Conservation (phyloP, 2,888 invertebrate species). For the Iselma pallidipennis region DNA sequence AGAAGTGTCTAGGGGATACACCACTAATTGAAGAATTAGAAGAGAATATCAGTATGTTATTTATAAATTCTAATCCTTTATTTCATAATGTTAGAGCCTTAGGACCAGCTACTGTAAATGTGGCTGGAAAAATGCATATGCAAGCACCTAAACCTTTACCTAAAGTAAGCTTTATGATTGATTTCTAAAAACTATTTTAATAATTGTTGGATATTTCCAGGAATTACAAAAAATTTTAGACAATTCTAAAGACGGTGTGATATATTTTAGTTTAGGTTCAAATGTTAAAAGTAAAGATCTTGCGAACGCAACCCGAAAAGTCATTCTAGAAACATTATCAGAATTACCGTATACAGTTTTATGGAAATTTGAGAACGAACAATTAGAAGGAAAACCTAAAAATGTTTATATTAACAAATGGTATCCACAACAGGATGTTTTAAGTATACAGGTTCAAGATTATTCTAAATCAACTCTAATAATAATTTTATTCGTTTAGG, state of each 20-base stretch:
- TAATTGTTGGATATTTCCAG: not conserved
- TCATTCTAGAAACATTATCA: not conserved
- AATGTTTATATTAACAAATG: conserved; percentile 53
- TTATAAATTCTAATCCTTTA: conserved; percentile 53
- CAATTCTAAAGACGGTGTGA: not conserved
- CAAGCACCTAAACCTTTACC: conserved; percentile 51
- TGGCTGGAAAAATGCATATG: conserved; percentile 54
- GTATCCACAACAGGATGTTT: conserved; percentile 51
- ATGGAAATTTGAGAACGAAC: conserved; percentile 54
- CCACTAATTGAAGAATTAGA: conserved; percentile 32
- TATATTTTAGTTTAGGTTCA: conserved; percentile 6
- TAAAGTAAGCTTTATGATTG: conserved; percentile 13
- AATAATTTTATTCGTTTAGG: conserved; percentile 25
- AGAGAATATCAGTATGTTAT: conserved; percentile 48
- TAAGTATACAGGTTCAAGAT: conserved; percentile 39
- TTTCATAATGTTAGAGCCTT: conserved; percentile 49
- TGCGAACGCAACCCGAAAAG: not conserved
- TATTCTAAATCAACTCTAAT: too few relatives aligned
- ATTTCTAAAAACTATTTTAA: not conserved
- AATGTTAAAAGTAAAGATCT: not conserved
- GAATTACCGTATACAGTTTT: conserved; percentile 52
- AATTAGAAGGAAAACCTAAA: conserved; percentile 36
- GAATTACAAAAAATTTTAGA: not conserved
- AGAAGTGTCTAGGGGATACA: conserved; percentile 19
- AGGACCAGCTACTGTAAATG: conserved; percentile 51